Conservation (phyloP, 2,888 invertebrate genomes). For the Melinopterus prodromus region DNA sequence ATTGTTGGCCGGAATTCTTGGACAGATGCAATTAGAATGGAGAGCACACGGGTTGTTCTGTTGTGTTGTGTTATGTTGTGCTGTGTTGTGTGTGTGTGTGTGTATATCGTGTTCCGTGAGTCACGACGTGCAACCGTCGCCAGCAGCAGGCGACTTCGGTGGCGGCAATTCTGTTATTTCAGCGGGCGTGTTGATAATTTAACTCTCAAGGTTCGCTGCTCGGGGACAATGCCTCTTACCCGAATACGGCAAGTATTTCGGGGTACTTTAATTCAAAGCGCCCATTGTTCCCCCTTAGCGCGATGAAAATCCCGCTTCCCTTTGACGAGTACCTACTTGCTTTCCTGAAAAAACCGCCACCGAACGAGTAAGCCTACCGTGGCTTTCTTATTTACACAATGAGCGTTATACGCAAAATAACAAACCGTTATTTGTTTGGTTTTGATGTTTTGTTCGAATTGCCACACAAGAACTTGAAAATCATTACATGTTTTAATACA, state of each 20-base stretch:
- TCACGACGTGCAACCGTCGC: not conserved
- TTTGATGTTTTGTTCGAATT: not conserved
- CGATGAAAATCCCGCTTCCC: not conserved
- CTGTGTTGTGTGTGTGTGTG: not conserved
- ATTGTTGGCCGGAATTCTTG: not conserved
- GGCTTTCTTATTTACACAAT: not conserved
- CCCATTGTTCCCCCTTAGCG: not conserved
- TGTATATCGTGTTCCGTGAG: not conserved
- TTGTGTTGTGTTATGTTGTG: no score
- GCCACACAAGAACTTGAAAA: no score
- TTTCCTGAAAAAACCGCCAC: not conserved
- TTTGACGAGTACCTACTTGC: not conserved
- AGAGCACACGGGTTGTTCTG: not conserved
- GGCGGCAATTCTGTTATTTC: not conserved
- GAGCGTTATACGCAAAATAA: not conserved
- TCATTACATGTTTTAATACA: no score
- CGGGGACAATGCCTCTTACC: not conserved
- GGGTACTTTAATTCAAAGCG: conserved; percentile 4
- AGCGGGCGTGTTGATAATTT: not conserved
- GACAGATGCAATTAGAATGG: conserved; percentile 4
- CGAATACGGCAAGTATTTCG: not conserved
- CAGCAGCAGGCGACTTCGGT: not conserved
- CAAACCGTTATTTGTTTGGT: not conserved
- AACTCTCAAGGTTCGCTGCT: conserved; percentile 4
- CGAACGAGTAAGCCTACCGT: not conserved